Evolutionary conservation across 2,113 vertebrate genomes (phyloP).

Genomic region (Nycticorax nycticorax): DNA sequence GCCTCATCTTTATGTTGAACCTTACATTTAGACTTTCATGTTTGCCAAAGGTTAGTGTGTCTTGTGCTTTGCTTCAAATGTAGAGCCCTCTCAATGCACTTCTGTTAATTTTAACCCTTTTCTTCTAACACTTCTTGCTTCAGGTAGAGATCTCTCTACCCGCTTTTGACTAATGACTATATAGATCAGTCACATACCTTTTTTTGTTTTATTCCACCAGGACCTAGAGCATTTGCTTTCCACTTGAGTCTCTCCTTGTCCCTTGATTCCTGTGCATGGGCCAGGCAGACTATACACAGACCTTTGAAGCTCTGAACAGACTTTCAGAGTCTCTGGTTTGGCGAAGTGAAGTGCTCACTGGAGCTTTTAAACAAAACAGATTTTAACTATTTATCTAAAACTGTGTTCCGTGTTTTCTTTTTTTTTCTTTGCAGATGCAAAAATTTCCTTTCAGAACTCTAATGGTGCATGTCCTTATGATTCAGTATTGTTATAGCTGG

Average conservation of each 20-base stretch:
- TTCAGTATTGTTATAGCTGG: accelerated
- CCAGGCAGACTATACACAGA: background rate
- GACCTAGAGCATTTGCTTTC: background rate
- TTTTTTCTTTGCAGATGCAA: background rate
- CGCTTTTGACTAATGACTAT: background rate
- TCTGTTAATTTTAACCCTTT: too few relatives aligned
- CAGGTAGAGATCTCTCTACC: background rate
- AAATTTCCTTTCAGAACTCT: background rate
- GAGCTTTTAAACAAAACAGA: background rate
- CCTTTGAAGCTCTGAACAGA: background rate
- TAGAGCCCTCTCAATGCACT: too few relatives aligned
- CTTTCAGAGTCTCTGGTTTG: background rate
- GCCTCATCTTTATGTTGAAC: too few relatives aligned
- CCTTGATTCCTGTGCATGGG: background rate
- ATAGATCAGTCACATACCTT: background rate
- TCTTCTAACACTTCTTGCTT: background rate
- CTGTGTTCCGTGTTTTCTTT: background rate
- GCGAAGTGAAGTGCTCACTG: background rate
- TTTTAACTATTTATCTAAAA: background rate
- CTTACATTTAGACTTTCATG: too few relatives aligned
- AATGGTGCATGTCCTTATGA: background rate
- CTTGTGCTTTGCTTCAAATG: too few relatives aligned
- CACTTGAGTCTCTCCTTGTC: background rate
- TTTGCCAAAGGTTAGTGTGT: too few relatives aligned
- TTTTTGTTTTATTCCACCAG: background rate